Conservation (phyloP, 2,888 invertebrate species). For the Apeira syringaria region DNA sequence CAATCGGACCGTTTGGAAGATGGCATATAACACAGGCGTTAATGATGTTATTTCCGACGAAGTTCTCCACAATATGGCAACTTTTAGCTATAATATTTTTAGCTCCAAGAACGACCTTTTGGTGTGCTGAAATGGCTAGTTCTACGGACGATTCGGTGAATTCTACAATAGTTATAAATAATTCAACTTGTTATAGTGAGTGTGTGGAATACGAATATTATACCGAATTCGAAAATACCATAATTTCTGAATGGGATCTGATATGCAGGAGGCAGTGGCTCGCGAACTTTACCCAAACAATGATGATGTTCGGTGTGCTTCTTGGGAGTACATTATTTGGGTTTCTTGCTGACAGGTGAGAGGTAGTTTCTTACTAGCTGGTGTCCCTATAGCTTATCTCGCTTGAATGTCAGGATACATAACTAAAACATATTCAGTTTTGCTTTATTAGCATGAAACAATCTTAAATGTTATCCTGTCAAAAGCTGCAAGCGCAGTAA, state of each 20-base stretch:
- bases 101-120: slow-evolving; percentile 83
- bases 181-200: slow-evolving; percentile 77
- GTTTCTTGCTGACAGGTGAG: slow-evolving; percentile 87
- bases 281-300: slow-evolving; percentile 85
- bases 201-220: slow-evolving; percentile 82
- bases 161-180: too few species aligned
- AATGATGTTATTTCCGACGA: slow-evolving; percentile 82
- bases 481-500: too few species aligned
- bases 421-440: too few species aligned
- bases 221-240: slow-evolving; percentile 85
- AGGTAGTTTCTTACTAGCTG: too few species aligned
- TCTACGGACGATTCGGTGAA: slow-evolving; percentile 50
- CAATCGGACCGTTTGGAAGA: slow-evolving; percentile 73
- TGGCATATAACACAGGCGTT: slow-evolving; percentile 86
- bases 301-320: slow-evolving; percentile 88
- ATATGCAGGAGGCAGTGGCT: slow-evolving; percentile 85
- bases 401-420: too few species aligned
- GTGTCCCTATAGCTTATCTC: too few species aligned
- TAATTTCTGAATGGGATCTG: slow-evolving; percentile 87
- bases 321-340: slow-evolving; percentile 87
- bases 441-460: too few species aligned
- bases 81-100: slow-evolving; percentile 87
- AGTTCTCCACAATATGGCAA: slow-evolving; percentile 88
- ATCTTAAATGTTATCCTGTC: too few species aligned
- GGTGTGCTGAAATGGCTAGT: slow-evolving; percentile 53